Evolutionary conservation across 1,140 invertebrate species (phyloP).

Genomic region (Drosophila funebris): DNA sequence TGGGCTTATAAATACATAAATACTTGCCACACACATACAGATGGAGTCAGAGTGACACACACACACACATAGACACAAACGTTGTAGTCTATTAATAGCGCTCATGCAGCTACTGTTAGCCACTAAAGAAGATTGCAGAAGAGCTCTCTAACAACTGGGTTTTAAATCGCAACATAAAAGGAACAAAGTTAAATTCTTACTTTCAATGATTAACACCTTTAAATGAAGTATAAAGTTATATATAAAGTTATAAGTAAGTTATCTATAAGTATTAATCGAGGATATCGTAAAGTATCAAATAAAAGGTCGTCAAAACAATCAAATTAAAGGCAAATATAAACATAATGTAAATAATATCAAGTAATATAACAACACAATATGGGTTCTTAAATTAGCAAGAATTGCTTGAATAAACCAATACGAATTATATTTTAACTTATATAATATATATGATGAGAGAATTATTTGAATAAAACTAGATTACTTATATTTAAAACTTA

Average conservation of each 20-base stretch:
- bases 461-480: too few species aligned
- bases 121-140: neutral
- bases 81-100: conserved; percentile 13
- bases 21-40: neutral
- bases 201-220: conserved; percentile 10
- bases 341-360: too few species aligned
- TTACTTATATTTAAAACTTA: too few species aligned
- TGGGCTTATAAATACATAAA: conserved; percentile 53
- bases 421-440: too few species aligned
- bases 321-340: too few species aligned
- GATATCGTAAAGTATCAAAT: too few species aligned
- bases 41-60: too few species aligned
- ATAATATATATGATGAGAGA: too few species aligned
- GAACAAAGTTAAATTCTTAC: conserved; percentile 14
- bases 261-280: neutral
- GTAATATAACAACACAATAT: too few species aligned
- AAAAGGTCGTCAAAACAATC: too few species aligned
- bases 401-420: too few species aligned
- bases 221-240: neutral
- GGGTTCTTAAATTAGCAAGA: too few species aligned
- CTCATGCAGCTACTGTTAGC: conserved; percentile 5
- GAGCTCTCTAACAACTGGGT: neutral
- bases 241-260: neutral
- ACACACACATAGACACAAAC: neutral
- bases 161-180: conserved; percentile 18